Conservation (phyloP, 1,140 invertebrate genomes). For the Nautilus pompilius region DNA sequence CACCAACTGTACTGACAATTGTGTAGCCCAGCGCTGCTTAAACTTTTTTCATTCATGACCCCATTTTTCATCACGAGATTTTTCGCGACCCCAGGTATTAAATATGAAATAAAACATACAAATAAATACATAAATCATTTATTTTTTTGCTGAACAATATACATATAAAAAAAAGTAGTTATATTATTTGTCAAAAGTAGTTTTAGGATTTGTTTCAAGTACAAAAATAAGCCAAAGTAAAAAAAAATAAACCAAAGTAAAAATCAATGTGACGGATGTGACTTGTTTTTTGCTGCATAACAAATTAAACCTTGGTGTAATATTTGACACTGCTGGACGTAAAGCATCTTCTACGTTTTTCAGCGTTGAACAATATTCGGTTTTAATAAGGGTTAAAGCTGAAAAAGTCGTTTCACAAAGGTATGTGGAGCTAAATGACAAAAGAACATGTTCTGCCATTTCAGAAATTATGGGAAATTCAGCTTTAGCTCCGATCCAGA, state of each 20-base stretch:
- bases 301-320: not conserved
- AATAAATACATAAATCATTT: constrained; percentile 1
- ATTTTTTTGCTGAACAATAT: constrained; percentile 3
- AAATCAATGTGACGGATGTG: not conserved
- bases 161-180: not conserved
- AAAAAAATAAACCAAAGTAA: too few relatives aligned
- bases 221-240: not conserved
- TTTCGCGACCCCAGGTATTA: not conserved
- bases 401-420: not conserved
- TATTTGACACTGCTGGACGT: not conserved
- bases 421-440: not conserved
- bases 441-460: not conserved
- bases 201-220: constrained; percentile 1
- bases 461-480: constrained; percentile 1
- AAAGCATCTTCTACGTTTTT: not conserved
- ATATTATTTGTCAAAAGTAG: not conserved
- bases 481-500: not conserved
- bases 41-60: not conserved
- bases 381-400: not conserved
- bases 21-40: not conserved
- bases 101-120: not conserved
- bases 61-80: not conserved
- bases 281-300: constrained; percentile 12
- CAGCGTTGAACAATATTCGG: not conserved
- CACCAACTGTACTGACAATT: too few relatives aligned